Evolutionary conservation across 2,888 invertebrate genomes (phyloP).

Genomic region (Lacanobia wlatinum): DNA sequence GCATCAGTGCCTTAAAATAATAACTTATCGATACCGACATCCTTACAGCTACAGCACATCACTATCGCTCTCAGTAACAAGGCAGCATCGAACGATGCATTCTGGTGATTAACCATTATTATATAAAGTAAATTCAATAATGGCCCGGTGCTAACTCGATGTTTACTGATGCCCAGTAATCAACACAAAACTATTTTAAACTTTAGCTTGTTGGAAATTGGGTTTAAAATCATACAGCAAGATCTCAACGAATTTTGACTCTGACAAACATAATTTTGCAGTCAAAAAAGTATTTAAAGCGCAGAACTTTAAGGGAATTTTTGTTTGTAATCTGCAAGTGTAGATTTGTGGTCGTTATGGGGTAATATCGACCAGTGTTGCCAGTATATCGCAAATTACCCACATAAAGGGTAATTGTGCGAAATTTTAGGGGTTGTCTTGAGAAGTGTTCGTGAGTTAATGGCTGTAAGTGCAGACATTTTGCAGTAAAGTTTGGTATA

Average conservation of each 20-base stretch:
- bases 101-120: slow-evolving; percentile 90
- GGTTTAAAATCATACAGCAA: slow-evolving; percentile 66
- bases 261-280: slow-evolving; percentile 59
- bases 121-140: slow-evolving; percentile 91
- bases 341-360: slow-evolving; percentile 65
- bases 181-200: slow-evolving; percentile 60
- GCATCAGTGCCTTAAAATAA: not conserved
- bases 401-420: slow-evolving; percentile 85
- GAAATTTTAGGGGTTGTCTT: slow-evolving; percentile 79
- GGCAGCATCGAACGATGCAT: slow-evolving; percentile 88
- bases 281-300: slow-evolving; percentile 59
- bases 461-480: slow-evolving; percentile 69
- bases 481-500: slow-evolving; percentile 63
- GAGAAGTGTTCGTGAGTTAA: slow-evolving; percentile 82
- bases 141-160: slow-evolving; percentile 86
- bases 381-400: slow-evolving; percentile 86
- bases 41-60: slow-evolving; percentile 59
- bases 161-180: slow-evolving; percentile 81
- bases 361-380: slow-evolving; percentile 83
- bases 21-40: slow-evolving; percentile 29
- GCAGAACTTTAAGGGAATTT: slow-evolving; percentile 34
- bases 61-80: slow-evolving; percentile 83
- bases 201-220: slow-evolving; percentile 66
- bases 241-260: slow-evolving; percentile 64
- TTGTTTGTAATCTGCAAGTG: slow-evolving; percentile 42